Base-by-base conservation (phyloP, 2,113 vertebrate genomes). In the Alosa alosa region DNA sequence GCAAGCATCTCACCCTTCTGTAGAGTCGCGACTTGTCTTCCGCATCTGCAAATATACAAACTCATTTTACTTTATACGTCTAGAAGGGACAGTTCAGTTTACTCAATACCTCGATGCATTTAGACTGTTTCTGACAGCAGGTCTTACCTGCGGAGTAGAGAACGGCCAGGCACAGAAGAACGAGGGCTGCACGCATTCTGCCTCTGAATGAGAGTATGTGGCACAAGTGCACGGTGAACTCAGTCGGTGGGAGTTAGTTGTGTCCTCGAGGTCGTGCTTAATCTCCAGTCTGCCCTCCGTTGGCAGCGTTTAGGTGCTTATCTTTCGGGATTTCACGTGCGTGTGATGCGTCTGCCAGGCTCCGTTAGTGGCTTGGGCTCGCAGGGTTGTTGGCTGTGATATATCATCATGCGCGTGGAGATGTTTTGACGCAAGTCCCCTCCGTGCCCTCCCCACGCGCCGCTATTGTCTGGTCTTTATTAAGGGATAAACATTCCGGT, bases 401-500 rank as follows among this genome's bases (percentile, higher is more conserved):
- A 83, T 52, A 83, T 83, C 57, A 82, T 83, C 49, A 83, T 82
- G 82, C 82, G 52, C 15, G 17, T 55, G 86, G 86, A 83, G 84
- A 89, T 88, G 88, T 90, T 86, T 86, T 75, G 81, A 84, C 36
- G 55, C 47, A n/a, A 0, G 72, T 85, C 55, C 17, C n/a, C 89
- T 83, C 81, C 88, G 15, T 55, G 88, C 86, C 36, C 85, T 81
- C 82, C 85, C 46, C 83, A 49, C 18, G 41, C 84, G 81, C 57
- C 39, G 75, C 82, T 88, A 89, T 90, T 92, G 90, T 91, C 72
- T 5, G 78, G 81, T 86, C 85, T 90, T 90, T 90, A 91, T 91
- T 87, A 82, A 55, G 89, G 89, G 90, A 92, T 92, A 81, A 90
- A 92, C 90, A 92, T 91, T 92, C 89, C 86, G 87, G 86, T 88